These are phyloP conservation scores for Microcebus ravelobensis DNA, from an alignment of 2,113 vertebrate genomes.

Conservation along the genomic window DNA sequence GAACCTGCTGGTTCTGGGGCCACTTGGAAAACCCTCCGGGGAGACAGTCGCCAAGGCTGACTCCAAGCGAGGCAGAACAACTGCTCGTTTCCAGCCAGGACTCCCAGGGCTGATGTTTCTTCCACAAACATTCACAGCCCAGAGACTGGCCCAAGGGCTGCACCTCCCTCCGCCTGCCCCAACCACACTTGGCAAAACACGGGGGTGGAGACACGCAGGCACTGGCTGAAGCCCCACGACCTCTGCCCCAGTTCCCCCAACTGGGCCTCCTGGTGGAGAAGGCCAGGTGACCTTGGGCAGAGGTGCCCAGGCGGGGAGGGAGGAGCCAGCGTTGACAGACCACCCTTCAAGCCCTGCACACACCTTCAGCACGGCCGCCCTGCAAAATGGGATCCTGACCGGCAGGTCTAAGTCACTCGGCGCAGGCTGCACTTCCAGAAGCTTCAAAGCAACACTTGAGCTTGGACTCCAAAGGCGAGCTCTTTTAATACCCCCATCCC, in stretches of 20 bases:
- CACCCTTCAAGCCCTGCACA: fast-evolving
- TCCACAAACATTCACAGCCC: background rate
- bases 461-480: background rate
- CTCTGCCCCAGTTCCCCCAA: background rate
- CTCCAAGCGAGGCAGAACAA: background rate
- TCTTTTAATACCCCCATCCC: background rate
- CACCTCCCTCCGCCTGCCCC: background rate
- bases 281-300: background rate
- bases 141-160: background rate
- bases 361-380: background rate
- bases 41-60: background rate
- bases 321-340: background rate
- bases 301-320: background rate
- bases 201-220: background rate
- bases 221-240: background rate
- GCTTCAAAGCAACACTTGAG: background rate
- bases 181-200: background rate
- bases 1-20: background rate
- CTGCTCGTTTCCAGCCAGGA: background rate
- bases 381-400: background rate
- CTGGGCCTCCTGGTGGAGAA: background rate
- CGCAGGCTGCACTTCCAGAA: fast-evolving
- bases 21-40: background rate
- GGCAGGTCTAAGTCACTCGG: background rate
- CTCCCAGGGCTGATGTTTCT: background rate